Conservation (phyloP, 2,888 invertebrate genomes). For the Cephus rjabovi region DNA sequence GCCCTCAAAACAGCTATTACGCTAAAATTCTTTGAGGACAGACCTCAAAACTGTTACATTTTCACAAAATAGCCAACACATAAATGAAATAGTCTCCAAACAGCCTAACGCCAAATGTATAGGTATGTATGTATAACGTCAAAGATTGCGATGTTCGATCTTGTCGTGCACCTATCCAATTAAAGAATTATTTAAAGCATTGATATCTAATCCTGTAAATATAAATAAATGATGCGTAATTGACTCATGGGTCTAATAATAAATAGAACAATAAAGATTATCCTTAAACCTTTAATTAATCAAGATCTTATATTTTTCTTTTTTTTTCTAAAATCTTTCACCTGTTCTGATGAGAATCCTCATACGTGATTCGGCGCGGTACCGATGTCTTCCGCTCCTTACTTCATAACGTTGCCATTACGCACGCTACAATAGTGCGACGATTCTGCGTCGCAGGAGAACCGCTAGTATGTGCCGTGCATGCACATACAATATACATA, state of each 20-base stretch:
- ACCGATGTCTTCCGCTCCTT: not conserved
- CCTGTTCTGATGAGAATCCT: not conserved
- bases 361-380: not conserved
- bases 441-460: not conserved
- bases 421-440: not conserved
- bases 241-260: not conserved
- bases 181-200: not conserved
- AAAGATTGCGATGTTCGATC: not conserved
- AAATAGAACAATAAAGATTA: not conserved
- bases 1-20: too few species aligned
- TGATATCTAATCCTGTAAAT: not conserved
- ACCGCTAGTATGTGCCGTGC: not conserved
- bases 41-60: too few species aligned
- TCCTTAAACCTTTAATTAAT: not conserved
- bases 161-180: not conserved
- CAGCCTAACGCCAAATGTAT: not conserved
- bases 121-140: constrained; percentile 33
- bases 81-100: too few species aligned
- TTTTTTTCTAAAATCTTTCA: not conserved
- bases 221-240: not conserved
- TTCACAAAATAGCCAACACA: too few species aligned
- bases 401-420: not conserved
- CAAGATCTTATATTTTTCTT: not conserved
- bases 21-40: too few species aligned
- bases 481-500: not conserved